Conservation (phyloP, 2,888 invertebrate genomes). For the Tetanocera ferruginea region DNA sequence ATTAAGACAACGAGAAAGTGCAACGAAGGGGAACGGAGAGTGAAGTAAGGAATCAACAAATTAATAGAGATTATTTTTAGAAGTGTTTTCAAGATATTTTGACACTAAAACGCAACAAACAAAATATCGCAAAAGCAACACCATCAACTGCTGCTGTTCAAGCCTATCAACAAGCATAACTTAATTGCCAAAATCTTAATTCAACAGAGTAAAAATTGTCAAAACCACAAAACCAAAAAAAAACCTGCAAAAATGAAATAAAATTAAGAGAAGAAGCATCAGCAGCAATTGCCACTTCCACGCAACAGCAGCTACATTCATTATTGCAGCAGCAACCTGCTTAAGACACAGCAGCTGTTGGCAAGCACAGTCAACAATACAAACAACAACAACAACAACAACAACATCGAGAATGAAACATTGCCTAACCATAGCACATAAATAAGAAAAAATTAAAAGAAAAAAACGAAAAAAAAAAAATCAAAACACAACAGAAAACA, state of each 20-base stretch:
- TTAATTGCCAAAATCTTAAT: too few relatives aligned
- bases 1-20: too few relatives aligned
- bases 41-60: too few relatives aligned
- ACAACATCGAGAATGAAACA: constrained; percentile 6
- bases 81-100: too few relatives aligned
- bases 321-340: constrained; percentile 58
- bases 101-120: background rate
- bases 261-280: constrained; percentile 2
- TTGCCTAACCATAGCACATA: background rate
- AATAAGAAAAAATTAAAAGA: background rate
- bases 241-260: background rate
- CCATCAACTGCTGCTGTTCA: background rate
- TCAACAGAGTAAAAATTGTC: background rate
- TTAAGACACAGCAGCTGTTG: constrained; percentile 24
- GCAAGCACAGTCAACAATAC: background rate
- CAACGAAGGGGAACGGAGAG: too few relatives aligned
- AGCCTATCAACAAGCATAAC: too few relatives aligned
- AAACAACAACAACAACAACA: background rate
- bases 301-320: constrained; percentile 47
- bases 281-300: constrained; percentile 34
- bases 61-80: too few relatives aligned
- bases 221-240: constrained; percentile 24
- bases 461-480: constrained; percentile 16
- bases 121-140: background rate
- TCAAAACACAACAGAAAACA: background rate